phyloP scores from a whole-genome alignment of 2,888 invertebrate species.

The Melipona beecheii region DNA sequence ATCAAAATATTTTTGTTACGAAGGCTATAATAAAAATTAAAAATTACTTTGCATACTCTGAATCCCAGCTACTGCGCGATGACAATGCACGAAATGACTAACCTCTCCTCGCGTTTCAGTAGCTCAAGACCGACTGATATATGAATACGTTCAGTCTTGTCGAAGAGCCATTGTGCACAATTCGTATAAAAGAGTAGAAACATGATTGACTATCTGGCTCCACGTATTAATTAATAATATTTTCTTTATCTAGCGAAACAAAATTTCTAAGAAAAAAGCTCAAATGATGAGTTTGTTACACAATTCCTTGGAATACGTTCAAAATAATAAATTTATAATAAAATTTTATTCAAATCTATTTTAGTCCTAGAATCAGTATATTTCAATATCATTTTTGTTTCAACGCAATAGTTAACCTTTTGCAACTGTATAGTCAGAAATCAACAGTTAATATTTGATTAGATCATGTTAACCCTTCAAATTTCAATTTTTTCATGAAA shows the following conservation, averaged over 20 bases:
- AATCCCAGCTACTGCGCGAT: background rate
- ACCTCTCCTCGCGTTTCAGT: slow-evolving; percentile 15
- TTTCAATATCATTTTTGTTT: too few relatives aligned
- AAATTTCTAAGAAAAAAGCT: background rate
- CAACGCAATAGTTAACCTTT: background rate
- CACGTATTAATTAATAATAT: background rate
- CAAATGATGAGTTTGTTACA: background rate
- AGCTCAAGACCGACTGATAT: slow-evolving; percentile 39
- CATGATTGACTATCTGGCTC: background rate
- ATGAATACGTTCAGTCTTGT: background rate
- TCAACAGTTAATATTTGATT: background rate
- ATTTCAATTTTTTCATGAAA: background rate
- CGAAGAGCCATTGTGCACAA: background rate
- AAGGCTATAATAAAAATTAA: background rate
- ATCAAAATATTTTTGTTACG: background rate
- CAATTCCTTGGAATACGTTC: background rate
- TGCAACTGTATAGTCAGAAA: background rate
- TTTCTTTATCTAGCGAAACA: background rate
- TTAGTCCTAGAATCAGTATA: too few relatives aligned
- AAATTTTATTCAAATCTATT: background rate
- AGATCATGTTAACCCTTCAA: background rate
- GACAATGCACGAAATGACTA: background rate
- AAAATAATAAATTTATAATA: background rate
- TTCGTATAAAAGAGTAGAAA: slow-evolving; percentile 11
- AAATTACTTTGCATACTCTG: background rate